Conservation (phyloP, 2,797 vertebrate genomes). For the Alcedo atthis region DNA sequence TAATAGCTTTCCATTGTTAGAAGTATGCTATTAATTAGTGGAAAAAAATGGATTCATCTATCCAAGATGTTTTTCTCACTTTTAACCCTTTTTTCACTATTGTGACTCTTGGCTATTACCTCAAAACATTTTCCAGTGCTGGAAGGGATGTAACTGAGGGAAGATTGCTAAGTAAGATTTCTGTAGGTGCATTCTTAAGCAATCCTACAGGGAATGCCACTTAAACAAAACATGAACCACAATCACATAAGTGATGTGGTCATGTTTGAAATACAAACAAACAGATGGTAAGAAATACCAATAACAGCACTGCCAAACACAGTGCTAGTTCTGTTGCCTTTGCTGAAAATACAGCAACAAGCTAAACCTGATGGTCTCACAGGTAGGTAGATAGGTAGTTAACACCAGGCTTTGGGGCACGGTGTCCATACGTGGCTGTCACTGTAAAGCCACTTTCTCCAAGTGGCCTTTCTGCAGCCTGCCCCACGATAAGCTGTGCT, state of each 20-base stretch:
- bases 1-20: constrained; percentile 80
- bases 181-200: constrained; percentile 18
- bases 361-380: background rate
- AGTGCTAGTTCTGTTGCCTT: background rate
- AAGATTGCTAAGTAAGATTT: background rate
- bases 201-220: background rate
- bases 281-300: background rate
- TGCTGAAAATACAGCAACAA: constrained; percentile 1
- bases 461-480: background rate
- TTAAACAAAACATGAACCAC: background rate
- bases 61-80: constrained; percentile 46
- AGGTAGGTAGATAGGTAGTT: background rate
- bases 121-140: background rate
- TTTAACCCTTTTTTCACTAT: constrained; percentile 46
- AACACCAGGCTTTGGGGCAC: background rate
- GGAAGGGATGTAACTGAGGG: background rate
- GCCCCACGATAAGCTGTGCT: background rate
- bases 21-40: constrained; percentile 75
- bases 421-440: background rate
- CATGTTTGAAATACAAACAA: background rate
- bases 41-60: constrained; percentile 67
- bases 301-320: background rate
- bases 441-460: background rate
- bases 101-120: constrained; percentile 14
- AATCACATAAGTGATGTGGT: background rate